Evolutionary conservation across 1,140 invertebrate species (phyloP).

Genomic region (Penaeus chinensis): DNA sequence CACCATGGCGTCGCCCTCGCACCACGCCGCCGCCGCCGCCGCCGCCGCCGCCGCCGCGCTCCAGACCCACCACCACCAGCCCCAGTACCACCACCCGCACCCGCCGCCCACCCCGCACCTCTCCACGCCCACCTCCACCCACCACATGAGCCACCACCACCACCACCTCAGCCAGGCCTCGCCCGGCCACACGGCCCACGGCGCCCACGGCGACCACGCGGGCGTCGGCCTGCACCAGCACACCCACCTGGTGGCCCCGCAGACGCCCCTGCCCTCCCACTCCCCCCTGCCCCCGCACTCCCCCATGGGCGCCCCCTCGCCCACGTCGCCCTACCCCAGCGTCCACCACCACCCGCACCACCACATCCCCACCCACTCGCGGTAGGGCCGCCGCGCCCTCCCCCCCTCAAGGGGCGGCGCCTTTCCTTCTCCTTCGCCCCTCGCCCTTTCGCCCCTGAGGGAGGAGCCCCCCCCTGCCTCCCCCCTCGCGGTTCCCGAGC

Average conservation of each 20-base stretch:
- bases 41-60: conserved; percentile 68
- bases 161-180: conserved; percentile 53
- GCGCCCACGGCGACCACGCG: conserved; percentile 64
- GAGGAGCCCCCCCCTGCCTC: background rate
- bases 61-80: conserved; percentile 62
- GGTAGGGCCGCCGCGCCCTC: conserved; percentile 48
- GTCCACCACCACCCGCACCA: conserved; percentile 61
- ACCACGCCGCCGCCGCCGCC: conserved; percentile 62
- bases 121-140: conserved; percentile 56
- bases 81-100: conserved; percentile 62
- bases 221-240: conserved; percentile 62
- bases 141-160: conserved; percentile 60
- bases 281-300: conserved; percentile 67
- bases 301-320: conserved; percentile 60
- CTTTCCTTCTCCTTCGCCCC: background rate
- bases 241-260: conserved; percentile 63
- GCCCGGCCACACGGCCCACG: conserved; percentile 63
- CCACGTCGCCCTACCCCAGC: conserved; percentile 59
- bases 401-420: background rate
- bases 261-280: conserved; percentile 68
- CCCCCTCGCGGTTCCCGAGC: too few relatives aligned
- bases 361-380: conserved; percentile 62
- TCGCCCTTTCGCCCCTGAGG: background rate
- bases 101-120: conserved; percentile 62
- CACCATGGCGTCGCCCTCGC: conserved; percentile 64